A percentile compares a stretch with the other conserved stretches of the same genome.
These are phyloP conservation scores for Gibbula magus DNA, from an alignment of 2,888 invertebrate genomes.

Conservation along the genomic window DNA sequence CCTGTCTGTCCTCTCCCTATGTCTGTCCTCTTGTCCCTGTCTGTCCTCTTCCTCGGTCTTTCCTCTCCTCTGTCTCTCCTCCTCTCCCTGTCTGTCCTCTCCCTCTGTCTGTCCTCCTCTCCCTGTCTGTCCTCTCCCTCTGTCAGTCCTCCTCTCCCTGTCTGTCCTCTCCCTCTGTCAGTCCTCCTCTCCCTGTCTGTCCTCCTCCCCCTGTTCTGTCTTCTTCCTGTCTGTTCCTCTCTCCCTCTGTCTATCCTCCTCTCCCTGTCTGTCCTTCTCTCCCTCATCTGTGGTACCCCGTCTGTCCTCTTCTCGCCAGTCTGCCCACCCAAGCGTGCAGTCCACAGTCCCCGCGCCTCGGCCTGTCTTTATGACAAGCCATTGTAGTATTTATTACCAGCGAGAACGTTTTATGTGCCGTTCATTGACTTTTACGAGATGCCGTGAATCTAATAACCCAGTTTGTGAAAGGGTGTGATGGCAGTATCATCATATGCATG, in stretches of 20 bases:
- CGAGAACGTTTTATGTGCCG: conserved; percentile 21
- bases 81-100: no score
- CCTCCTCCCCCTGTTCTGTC: no score
- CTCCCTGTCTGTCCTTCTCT: no score
- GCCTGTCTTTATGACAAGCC: not conserved
- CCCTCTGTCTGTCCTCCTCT: no score
- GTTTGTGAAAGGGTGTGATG: conserved; percentile 9
- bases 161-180: no score
- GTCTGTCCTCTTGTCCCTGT: not conserved
- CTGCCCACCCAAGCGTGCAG: not conserved
- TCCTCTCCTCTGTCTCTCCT: not conserved
- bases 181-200: no score
- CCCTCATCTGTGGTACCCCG: no score
- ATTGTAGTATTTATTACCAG: not conserved
- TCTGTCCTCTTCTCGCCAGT: not conserved
- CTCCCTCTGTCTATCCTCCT: no score
- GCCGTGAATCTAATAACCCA: conserved; percentile 20
- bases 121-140: no score
- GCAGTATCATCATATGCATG: not conserved
- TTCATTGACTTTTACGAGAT: conserved; percentile 20
- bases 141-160: no score
- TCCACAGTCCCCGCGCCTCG: not conserved
- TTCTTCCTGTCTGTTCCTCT: no score
- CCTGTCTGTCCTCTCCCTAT: not conserved
- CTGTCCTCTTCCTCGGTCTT: not conserved